Conservation (phyloP, 2,113 vertebrate genomes). For the Epinephelus moara region DNA sequence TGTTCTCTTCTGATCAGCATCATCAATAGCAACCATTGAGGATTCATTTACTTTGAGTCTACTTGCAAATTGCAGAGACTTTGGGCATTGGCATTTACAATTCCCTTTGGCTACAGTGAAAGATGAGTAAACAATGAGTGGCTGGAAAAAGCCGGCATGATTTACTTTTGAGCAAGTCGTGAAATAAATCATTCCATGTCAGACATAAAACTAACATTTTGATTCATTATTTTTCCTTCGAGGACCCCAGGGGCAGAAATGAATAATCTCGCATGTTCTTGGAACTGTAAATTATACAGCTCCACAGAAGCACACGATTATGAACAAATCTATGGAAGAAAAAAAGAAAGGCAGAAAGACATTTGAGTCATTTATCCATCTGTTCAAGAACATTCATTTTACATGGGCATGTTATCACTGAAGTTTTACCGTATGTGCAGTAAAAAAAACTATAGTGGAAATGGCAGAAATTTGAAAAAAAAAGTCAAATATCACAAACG, state of each 20-base stretch:
- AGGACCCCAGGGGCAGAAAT: neutral
- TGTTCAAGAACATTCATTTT: too few species aligned
- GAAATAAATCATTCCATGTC: neutral
- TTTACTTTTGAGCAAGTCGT: neutral
- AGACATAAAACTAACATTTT: neutral
- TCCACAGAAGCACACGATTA: neutral
- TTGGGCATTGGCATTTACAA: neutral
- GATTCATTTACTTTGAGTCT: neutral
- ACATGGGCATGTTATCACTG: too few species aligned
- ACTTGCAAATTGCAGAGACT: neutral
- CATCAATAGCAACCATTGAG: constrained; percentile 13
- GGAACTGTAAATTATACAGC: neutral
- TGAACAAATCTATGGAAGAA: neutral
- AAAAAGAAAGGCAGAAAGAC: neutral
- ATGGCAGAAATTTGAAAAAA: too few species aligned
- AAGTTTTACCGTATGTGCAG: too few species aligned
- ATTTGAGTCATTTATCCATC: neutral
- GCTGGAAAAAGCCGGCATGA: neutral
- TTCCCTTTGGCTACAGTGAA: neutral
- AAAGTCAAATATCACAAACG: too few species aligned
- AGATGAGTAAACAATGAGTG: neutral
- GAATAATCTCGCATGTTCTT: neutral
- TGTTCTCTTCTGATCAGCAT: neutral
- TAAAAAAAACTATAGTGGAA: too few species aligned
- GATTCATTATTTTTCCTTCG: constrained; percentile 9